Base-by-base conservation (phyloP, 1,140 invertebrate genomes). In the Arctopsyche grandis region DNA sequence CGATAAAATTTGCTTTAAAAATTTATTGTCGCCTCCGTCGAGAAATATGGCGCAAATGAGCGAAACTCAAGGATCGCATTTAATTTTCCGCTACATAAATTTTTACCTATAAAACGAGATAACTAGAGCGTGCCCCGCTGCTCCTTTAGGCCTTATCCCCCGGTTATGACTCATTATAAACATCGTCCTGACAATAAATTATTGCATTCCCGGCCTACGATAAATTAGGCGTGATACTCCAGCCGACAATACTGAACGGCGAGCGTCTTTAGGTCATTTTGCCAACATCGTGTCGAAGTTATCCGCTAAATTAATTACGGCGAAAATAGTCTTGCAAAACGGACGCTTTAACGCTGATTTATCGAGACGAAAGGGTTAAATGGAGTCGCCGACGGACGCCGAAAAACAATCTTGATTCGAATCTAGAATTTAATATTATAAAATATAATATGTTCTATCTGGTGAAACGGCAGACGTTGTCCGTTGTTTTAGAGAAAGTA, bases 101-200 rank as follows among this genome's bases (percentile, higher is more conserved):
- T 70, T 77, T 70, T 70, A 77, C 76, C 76, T 77, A 77, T 77
- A 69, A 48, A 77, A 77, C 26, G 29, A 76, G 75, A 76, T 48
- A 66, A 66, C 75, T 66, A 66, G 75, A 48, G 60, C 56, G 56
- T 76, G 75, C 75, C 58, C n/a, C 43, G 48, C 69, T 14, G 24
- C 46, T 75, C 52, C 26, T 19, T 66, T 76, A 66, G 56, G 60
- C 60, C 58, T 75, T 75, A 66, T 76, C n/a, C 76, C 63, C 24
- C 60, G 43, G 63, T 77, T 77, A 77, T 77, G 76, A 77, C 38
- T 77, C 76, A 77, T 77, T 77, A 77, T 77, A 77, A 77, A 77
- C 76, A 77, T 77, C 66, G 76, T 69, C 38, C 63, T 52, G 66
- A 77, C 60, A 70, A 77, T 77, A 77, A 77, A 52, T 77, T 69